A percentile compares a stretch with the other conserved stretches of the same genome.
phyloP scores from a whole-genome alignment of 2,797 vertebrate species.

The Brachyalestes nurse region DNA sequence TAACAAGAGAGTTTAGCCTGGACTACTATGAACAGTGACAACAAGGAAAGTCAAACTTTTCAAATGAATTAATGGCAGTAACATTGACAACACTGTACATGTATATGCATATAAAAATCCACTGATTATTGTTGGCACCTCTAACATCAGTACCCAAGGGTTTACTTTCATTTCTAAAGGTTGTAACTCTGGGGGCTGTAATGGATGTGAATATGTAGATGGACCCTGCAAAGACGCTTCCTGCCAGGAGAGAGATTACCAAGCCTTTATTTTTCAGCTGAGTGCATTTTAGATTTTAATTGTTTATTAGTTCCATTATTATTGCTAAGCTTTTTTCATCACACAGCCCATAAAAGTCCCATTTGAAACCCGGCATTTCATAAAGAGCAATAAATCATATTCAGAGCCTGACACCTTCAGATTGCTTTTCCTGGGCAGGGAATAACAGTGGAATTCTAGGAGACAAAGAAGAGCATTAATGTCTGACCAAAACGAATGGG shows the following conservation, averaged over 20 bases:
- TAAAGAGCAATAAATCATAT: constrained; percentile 71
- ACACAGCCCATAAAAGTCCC: constrained; percentile 57
- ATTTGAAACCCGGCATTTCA: constrained; percentile 47
- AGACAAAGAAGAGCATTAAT: constrained; percentile 63
- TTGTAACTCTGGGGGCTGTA: not conserved
- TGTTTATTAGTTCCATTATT: constrained; percentile 51
- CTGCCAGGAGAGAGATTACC: not conserved
- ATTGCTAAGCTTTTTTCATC: constrained; percentile 63
- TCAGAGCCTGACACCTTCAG: constrained; percentile 71
- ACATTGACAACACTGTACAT: not conserved
- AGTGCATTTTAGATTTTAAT: constrained; percentile 26
- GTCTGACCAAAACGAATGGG: constrained; percentile 52
- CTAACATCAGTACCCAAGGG: not conserved
- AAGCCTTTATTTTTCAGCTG: not conserved
- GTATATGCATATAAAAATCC: not conserved
- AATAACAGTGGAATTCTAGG: constrained; percentile 60
- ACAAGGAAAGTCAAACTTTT: too few species aligned
- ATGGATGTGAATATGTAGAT: not conserved
- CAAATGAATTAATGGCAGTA: too few species aligned
- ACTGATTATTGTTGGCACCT: not conserved
- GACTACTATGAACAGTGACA: too few species aligned
- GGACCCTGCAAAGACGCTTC: not conserved
- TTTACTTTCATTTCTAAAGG: not conserved
- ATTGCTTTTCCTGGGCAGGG: constrained; percentile 55
- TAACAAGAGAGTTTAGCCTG: too few species aligned